Base-by-base conservation (phyloP, 2,113 vertebrate genomes). In the Pelecanoides urinatrix region DNA sequence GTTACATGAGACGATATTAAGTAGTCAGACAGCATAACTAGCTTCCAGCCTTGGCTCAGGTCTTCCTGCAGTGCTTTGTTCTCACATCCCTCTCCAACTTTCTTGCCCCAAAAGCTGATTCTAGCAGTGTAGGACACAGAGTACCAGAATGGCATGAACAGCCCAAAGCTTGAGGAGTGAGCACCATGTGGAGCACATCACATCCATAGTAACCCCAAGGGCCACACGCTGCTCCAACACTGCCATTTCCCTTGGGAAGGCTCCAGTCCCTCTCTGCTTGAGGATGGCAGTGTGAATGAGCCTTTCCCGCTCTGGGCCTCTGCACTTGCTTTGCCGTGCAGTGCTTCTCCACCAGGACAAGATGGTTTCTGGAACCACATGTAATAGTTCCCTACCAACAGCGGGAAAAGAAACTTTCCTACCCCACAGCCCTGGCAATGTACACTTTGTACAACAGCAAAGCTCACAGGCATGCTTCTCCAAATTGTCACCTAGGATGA, bases 221-320 rank as follows among this genome's bases (percentile, higher is more conserved):
- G 27, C 25, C n/a, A 83, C 1, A 3, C 3, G 13, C 59, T 68
- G 16, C 49, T 83, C 49, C 23, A 40, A 7, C 13, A 7, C 19
- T 50, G 21, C 49, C 29, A 13, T 73, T 63, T 47, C 22, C 32
- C 8, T 45, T 59, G 21, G 25, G 49, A 84, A 90, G 15, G 16
- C 47, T 87, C 58, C 42, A 53, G 30, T 44, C 36, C 25, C 22
- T 30, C 16, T 86, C 32, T 0, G 1, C 22, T 14, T 38, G 8
- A 20, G 8, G 30, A 65, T 18, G 21, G 61, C 45, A 86, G 32
- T 50, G 20, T 0, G 0, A 80, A 66, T 3, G 1, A 62, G 10
- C 45, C 5, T 56, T 65, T 86, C 29, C 14, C 25, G 21, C 22
- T 56, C 16, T 42, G 17, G 4, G 32, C 8, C 25, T 10, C 36